phyloP scores from a whole-genome alignment of 2,113 vertebrate genomes.

The Proterorhinus semilunaris region DNA sequence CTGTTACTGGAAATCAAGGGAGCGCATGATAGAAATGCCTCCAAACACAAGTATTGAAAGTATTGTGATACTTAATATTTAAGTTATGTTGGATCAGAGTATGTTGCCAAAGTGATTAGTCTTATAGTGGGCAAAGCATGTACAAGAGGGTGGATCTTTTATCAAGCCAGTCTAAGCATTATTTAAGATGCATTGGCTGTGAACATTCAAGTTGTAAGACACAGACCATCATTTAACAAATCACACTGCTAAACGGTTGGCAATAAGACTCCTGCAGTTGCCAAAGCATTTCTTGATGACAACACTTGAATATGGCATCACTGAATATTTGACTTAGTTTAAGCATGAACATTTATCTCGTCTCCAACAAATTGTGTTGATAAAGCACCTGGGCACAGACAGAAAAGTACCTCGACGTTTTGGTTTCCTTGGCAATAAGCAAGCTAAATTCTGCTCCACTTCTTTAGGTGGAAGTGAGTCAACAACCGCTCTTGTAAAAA shows the following conservation, averaged over 20 bases:
- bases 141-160: not conserved
- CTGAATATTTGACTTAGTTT: not conserved
- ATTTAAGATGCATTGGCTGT: constrained; percentile 12
- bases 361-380: constrained; percentile 38
- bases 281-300: not conserved
- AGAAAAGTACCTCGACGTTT: constrained; percentile 37
- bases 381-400: constrained; percentile 39
- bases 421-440: constrained; percentile 72
- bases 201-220: constrained; percentile 8
- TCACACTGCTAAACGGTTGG: not conserved
- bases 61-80: too few species aligned
- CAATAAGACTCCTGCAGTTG: too few species aligned
- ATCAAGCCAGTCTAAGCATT: not conserved
- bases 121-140: not conserved
- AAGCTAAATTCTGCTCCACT: constrained; percentile 65
- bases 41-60: too few species aligned
- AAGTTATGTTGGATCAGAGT: not conserved
- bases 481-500: constrained; percentile 62
- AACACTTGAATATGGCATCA: not conserved
- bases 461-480: constrained; percentile 72
- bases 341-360: constrained; percentile 6
- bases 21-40: too few species aligned
- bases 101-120: not conserved
- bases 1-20: too few species aligned
- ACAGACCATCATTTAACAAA: constrained; percentile 6